Base-by-base conservation (phyloP, 35 echinoderm and acorn worm species). In the Holothuria glaberrima region DNA sequence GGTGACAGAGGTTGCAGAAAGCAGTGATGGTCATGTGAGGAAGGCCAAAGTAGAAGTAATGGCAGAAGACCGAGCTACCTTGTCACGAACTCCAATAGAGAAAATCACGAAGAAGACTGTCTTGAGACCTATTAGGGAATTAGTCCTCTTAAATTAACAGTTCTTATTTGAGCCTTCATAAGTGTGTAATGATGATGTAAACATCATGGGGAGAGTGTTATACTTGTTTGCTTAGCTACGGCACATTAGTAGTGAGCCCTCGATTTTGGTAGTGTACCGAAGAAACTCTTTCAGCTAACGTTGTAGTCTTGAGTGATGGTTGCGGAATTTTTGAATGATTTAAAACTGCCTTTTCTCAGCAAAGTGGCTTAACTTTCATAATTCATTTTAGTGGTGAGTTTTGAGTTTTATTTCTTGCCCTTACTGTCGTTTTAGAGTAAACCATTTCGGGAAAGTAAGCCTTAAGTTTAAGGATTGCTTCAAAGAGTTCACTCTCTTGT, bases 91-190 rank as follows among this genome's bases (percentile, higher is more conserved):
- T 56, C 54, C 19, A 0, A 7, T 29, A 80, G 48, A 35, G n/a
- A 4, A 41, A 41, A 41, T 82, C 34, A 45, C 58, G 6, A 90
- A 80, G 57, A 92, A 92, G 90, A 92, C 69, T 0, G 33, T 92
- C 28, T 65, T 92, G 68, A 36, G 91, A 64, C 91, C 91, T 24
- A 66, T 90, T 12, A 90, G 34, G 26, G 82, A 92, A 25, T 36
- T 92, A 30, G 54, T 92, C 1, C 76, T 92, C 19, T 30, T 92
- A 6, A 72, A 21, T 0, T 16, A 65, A 20, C 17, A 20, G 62
- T 65, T 65, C 21, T 65, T 65, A 65, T 20, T 12, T 21, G 6
- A 7, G 21, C 58, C n/a, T 18, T n/a, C n/a, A n/a, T n/a, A n/a
- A n/a, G n/a, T n/a, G n/a, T 14, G 58, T 61, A 61, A n/a, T n/a